Evolutionary conservation across 2,113 vertebrate genomes (phyloP).

Genomic region (Boleophthalmus pectinirostris): DNA sequence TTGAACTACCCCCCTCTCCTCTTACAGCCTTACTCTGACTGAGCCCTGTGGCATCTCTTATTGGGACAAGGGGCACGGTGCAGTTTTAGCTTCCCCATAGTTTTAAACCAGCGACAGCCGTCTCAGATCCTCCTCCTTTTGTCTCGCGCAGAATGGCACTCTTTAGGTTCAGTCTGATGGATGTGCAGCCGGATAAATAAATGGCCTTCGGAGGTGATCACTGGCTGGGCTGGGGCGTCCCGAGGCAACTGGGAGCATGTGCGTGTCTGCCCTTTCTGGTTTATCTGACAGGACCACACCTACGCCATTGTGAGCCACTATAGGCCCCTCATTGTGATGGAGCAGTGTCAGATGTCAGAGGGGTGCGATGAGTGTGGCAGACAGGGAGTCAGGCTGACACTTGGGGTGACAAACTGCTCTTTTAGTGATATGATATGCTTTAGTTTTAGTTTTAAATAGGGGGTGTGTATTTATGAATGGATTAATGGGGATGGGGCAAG

Average conservation of each 20-base stretch:
- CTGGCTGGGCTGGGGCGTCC: conserved; percentile 29
- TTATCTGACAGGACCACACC: conserved; percentile 60
- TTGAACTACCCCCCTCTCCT: not conserved
- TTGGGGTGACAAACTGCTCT: not conserved
- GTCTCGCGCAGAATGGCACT: conserved; percentile 37
- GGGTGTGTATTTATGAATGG: too few species aligned
- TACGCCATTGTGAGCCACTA: conserved; percentile 43
- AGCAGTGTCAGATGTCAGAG: conserved; percentile 48
- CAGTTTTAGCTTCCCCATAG: conserved; percentile 6
- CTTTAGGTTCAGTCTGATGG: conserved; percentile 15
- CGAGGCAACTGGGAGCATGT: conserved; percentile 27
- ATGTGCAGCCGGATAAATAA: conserved; percentile 45
- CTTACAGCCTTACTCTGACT: conserved; percentile 8
- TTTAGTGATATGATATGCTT: not conserved
- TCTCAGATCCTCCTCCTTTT: conserved; percentile 45
- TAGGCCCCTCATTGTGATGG: conserved; percentile 43
- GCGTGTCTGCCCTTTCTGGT: conserved; percentile 25
- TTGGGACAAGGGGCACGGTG: not conserved
- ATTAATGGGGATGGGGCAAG: too few species aligned
- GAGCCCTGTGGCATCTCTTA: conserved; percentile 1
- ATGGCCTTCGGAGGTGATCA: conserved; percentile 45
- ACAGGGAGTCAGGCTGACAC: conserved; percentile 8
- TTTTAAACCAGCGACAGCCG: conserved; percentile 37
- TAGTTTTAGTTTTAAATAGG: too few species aligned
- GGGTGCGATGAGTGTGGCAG: conserved; percentile 11